Evolutionary conservation across 2,113 vertebrate species (phyloP).

Genomic region (Triplophysa dalaica): DNA sequence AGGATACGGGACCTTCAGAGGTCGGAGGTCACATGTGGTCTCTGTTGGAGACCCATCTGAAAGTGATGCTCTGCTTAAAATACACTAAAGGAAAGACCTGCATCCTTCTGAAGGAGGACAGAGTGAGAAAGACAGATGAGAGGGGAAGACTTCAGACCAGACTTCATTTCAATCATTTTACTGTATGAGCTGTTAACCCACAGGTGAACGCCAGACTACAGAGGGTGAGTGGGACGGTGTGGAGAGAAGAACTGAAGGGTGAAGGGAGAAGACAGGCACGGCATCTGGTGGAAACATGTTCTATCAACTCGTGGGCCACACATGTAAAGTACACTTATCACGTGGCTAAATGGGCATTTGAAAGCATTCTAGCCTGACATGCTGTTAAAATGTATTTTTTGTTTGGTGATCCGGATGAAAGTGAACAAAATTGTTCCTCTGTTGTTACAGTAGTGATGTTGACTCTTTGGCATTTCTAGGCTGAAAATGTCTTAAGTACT

Average conservation of each 20-base stretch:
- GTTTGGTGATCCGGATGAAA: too few species aligned
- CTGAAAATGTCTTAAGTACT: too few species aligned
- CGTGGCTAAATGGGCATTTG: neutral
- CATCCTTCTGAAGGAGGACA: neutral
- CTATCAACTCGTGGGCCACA: slow-evolving; percentile 25
- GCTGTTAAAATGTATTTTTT: neutral
- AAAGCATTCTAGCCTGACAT: neutral
- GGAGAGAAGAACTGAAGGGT: neutral
- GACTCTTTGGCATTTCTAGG: too few species aligned
- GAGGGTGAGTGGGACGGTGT: slow-evolving; percentile 18
- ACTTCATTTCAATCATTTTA: slow-evolving; percentile 37
- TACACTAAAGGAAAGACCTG: neutral
- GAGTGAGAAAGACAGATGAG: slow-evolving; percentile 33
- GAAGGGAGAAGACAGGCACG: slow-evolving; percentile 10
- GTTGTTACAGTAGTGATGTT: too few species aligned
- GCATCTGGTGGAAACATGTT: slow-evolving; percentile 52
- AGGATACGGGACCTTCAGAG: neutral
- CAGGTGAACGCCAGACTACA: slow-evolving; percentile 32
- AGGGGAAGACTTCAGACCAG: slow-evolving; percentile 12
- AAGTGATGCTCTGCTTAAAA: neutral
- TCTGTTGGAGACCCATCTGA: slow-evolving; percentile 15
- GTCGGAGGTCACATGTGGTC: slow-evolving; percentile 33
- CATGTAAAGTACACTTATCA: neutral
- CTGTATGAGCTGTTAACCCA: slow-evolving; percentile 16
- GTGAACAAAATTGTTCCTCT: too few species aligned